These are phyloP conservation scores for Hemibagrus guttatus DNA, from an alignment of 2,797 vertebrate species.

Conservation along the genomic window DNA sequence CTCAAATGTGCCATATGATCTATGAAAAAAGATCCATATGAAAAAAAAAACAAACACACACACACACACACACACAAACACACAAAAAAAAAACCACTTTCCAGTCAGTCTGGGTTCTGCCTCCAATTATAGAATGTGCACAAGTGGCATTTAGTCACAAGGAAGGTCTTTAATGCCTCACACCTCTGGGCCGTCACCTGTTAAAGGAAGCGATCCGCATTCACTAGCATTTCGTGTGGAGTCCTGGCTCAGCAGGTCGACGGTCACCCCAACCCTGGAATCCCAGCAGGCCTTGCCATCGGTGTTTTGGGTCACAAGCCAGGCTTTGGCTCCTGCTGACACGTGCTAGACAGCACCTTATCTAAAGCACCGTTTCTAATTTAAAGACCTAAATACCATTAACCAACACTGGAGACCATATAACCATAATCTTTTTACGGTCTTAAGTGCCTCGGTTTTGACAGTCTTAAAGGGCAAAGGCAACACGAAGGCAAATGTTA, in stretches of 20 bases:
- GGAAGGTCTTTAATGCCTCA: slow-evolving; percentile 11
- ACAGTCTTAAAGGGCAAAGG: slow-evolving; percentile 49
- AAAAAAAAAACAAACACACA: no score
- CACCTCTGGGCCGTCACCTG: slow-evolving; percentile 22
- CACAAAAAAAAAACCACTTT: slow-evolving; percentile 24
- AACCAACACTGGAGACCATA: slow-evolving; percentile 67
- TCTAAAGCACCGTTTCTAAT: slow-evolving; percentile 67
- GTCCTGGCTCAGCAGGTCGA: slow-evolving; percentile 23
- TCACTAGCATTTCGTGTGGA: slow-evolving; percentile 22
- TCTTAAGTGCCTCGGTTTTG: slow-evolving; percentile 63
- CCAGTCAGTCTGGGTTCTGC: background rate
- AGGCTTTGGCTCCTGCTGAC: slow-evolving; percentile 53
- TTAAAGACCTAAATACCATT: slow-evolving; percentile 72
- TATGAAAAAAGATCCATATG: no score
- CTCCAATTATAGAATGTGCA: slow-evolving; percentile 37
- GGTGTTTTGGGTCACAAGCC: slow-evolving; percentile 28
- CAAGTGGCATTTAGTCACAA: slow-evolving; percentile 32
- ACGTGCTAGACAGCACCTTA: slow-evolving; percentile 41
- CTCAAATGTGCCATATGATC: slow-evolving; percentile 22
- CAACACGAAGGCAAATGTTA: slow-evolving; percentile 12
- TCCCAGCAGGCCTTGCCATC: slow-evolving; percentile 33
- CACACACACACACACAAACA: no score
- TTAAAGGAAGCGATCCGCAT: slow-evolving; percentile 19
- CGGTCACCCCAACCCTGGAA: slow-evolving; percentile 38
- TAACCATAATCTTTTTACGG: slow-evolving; percentile 66